phyloP scores from a whole-genome alignment of 2,113 vertebrate species.

The Lepisosteus osseus region DNA sequence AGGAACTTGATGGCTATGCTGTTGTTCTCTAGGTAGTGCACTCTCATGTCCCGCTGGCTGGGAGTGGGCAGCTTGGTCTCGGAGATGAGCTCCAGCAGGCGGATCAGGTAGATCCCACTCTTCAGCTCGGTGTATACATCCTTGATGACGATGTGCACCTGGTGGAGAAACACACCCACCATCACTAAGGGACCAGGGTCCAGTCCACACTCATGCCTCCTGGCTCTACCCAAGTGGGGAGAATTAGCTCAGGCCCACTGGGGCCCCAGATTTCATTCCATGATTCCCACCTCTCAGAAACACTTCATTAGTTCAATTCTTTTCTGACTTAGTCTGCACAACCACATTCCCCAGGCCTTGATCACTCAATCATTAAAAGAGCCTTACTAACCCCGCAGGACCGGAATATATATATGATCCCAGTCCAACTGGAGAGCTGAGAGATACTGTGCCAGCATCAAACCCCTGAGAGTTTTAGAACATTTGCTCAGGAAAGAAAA shows the following conservation, averaged over 20 bases:
- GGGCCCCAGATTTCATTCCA: no score
- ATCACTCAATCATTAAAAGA: no score
- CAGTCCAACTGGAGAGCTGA: no score
- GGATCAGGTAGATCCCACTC: conserved; percentile 71
- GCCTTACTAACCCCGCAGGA: background rate
- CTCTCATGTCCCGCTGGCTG: conserved; percentile 66
- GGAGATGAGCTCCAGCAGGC: conserved; percentile 81
- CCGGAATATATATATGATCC: background rate
- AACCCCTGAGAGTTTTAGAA: background rate
- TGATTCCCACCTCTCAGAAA: no score
- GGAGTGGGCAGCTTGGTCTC: conserved; percentile 66
- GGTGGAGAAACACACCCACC: conserved; percentile 1
- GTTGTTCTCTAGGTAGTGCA: conserved; percentile 88
- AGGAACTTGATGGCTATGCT: conserved; percentile 84
- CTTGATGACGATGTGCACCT: conserved; percentile 63
- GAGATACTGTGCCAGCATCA: no score
- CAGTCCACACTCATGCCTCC: no score
- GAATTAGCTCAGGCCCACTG: no score
- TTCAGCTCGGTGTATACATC: conserved; percentile 79
- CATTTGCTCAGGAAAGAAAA: background rate
- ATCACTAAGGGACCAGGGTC: no score
- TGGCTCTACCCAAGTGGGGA: no score
- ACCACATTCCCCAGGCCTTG: no score
- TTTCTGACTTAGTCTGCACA: no score
- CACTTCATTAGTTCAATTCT: no score